Evolutionary conservation across 2,888 invertebrate species (phyloP), one percentile per base, ranked within the genome.

Genomic region (Tryphoninae sp.): DNA sequence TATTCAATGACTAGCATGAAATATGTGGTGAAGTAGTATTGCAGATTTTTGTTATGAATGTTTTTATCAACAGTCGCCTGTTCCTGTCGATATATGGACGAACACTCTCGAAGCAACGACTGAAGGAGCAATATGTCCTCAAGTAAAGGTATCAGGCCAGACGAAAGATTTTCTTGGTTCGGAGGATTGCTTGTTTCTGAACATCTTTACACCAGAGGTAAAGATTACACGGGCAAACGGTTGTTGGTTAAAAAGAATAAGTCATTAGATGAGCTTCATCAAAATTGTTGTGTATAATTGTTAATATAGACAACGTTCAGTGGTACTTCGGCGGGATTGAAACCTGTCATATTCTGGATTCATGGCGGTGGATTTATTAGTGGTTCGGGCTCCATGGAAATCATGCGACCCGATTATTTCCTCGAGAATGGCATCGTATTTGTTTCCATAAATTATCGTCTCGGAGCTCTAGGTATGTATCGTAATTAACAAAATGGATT

Each of bases 121-220:
- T 26, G 58, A 67, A 8, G 74, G 45, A 42, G 11, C 8, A 1
- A 7, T n/a, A 0, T 75, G 74, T 6, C 6, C 19, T n/a, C 65
- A 75, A 75, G 4, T 26, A 1, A 0, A n/a, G n/a, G 1, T 8
- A 2, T 1, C 42, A 2, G 0, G n/a, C 0, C 4, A 33, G 6
- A 4, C 33, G 6, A 6, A 7, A 33, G 9, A 0, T 23, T 42
- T 49, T 1, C 16, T 58, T 45, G 74, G 74, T 6, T 45, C 58
- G n/a, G 74, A 75, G 74, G 74, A 75, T 26, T 75, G 74, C 22
- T 45, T 75, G 26, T 75, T 16, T 22, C n/a, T 75, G 2, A 58
- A 75, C 45, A 58, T 75, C 26, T 65, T 13, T 8, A 75, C 74
- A 1, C 42, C 65, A 6, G 58, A 45, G 65, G 74, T 75, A 65